Conservation (phyloP, 2,113 vertebrate species). For the Bagarius yarrelli region DNA sequence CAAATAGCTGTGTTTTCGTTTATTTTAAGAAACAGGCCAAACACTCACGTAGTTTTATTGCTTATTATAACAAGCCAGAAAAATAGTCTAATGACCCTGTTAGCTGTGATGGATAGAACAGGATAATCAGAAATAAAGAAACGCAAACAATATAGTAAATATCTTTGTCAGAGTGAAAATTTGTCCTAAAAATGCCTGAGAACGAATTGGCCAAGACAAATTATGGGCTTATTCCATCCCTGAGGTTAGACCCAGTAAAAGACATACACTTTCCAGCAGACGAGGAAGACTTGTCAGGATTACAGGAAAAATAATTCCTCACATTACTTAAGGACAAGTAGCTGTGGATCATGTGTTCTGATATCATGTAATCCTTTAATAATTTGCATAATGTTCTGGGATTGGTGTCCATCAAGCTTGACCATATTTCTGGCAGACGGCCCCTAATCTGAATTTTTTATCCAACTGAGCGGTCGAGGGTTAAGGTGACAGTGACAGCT, state of each 20-base stretch:
- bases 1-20: not conserved
- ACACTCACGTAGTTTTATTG: not conserved
- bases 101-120: constrained; percentile 4
- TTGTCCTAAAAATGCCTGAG: too few relatives aligned
- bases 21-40: not conserved
- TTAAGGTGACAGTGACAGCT: too few relatives aligned
- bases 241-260: not conserved
- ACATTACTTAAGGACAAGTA: not conserved
- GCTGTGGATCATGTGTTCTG: not conserved
- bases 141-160: not conserved
- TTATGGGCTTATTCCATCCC: not conserved
- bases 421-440: not conserved
- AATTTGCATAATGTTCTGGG: not conserved
- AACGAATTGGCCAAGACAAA: not conserved
- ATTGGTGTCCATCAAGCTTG: not conserved
- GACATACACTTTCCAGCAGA: not conserved
- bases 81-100: constrained; percentile 1
- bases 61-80: constrained; percentile 1
- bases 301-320: not conserved
- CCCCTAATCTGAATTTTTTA: too few relatives aligned
- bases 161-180: not conserved
- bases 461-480: too few relatives aligned
- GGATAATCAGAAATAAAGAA: not conserved
- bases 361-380: not conserved
- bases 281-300: not conserved